phyloP scores from a whole-genome alignment of 2,888 invertebrate species.

The Heliothis peltigera region DNA sequence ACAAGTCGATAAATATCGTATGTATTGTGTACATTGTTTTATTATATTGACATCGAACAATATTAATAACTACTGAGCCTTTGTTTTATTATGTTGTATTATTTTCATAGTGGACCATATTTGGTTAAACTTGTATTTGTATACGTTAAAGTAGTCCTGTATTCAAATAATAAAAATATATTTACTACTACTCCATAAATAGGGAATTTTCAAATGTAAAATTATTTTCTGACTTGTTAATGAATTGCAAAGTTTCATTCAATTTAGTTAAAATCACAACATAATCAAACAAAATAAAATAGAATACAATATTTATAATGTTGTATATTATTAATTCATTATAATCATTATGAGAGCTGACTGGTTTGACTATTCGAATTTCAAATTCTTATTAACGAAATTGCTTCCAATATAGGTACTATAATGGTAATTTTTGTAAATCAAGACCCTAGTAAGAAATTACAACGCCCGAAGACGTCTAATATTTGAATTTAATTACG shows the following conservation, averaged over 20 bases:
- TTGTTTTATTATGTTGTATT: constrained; percentile 12
- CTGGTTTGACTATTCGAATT: constrained; percentile 1
- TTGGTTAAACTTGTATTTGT: not conserved
- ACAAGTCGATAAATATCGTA: not conserved
- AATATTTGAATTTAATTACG: constrained; percentile 19
- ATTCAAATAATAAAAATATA: no score
- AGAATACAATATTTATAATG: no score
- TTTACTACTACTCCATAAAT: no score
- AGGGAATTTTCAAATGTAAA: no score
- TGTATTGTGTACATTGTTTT: constrained; percentile 4
- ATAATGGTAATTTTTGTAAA: constrained; percentile 7
- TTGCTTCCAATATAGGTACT: not conserved
- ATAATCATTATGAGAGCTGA: no score
- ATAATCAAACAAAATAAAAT: no score
- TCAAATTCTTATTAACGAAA: no score
- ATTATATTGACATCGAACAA: constrained; percentile 2
- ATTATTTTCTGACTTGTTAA: no score
- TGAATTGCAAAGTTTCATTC: no score
- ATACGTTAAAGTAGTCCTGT: not conserved
- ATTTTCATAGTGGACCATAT: not conserved
- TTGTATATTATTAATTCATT: no score
- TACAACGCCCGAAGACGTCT: constrained; percentile 3
- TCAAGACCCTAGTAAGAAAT: constrained; percentile 6
- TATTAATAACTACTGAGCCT: constrained; percentile 7
- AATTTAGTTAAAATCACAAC: no score